Conservation (phyloP, 1,140 invertebrate species). For the Palaemon carinicauda region DNA sequence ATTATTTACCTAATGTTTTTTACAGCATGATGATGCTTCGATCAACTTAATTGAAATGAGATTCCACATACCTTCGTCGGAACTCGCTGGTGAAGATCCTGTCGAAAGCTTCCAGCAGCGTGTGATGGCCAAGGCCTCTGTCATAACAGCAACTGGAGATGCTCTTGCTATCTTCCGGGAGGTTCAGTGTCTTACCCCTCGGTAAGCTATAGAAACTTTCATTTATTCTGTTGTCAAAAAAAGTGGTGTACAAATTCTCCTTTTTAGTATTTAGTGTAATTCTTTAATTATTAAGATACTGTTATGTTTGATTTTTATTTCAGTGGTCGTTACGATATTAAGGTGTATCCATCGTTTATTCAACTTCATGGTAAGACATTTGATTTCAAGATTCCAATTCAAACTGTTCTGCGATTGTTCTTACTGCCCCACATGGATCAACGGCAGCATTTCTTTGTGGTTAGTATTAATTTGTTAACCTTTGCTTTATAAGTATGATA, state of each 20-base stretch:
- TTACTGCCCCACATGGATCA: conserved; percentile 96
- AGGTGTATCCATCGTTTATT: conserved; percentile 96
- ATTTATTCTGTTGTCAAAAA: background rate
- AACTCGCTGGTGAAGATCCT: conserved; percentile 83
- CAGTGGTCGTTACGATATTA: conserved; percentile 97
- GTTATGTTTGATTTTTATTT: conserved; percentile 69
- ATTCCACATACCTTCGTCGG: conserved; percentile 93
- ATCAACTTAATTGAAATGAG: conserved; percentile 97
- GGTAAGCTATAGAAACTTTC: conserved; percentile 70
- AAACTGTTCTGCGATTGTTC: conserved; percentile 92
- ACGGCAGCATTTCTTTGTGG: conserved; percentile 99
- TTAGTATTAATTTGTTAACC: conserved; percentile 66
- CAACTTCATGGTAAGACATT: conserved; percentile 99
- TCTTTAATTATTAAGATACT: background rate
- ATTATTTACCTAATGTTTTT: background rate
- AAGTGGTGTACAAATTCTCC: background rate
- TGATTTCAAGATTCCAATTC: conserved; percentile 99
- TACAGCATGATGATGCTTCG: conserved; percentile 94
- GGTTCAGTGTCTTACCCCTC: conserved; percentile 97
- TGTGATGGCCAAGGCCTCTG: conserved; percentile 95
- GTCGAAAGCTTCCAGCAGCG: conserved; percentile 93
- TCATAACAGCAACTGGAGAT: conserved; percentile 97
- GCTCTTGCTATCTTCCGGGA: conserved; percentile 96
- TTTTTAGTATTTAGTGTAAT: background rate
- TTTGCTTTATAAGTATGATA: conserved; percentile 50